A percentile compares a stretch with the other conserved stretches of the same genome.
phyloP scores from a whole-genome alignment of 2,888 invertebrate genomes.

The Stenodema calcarata region DNA sequence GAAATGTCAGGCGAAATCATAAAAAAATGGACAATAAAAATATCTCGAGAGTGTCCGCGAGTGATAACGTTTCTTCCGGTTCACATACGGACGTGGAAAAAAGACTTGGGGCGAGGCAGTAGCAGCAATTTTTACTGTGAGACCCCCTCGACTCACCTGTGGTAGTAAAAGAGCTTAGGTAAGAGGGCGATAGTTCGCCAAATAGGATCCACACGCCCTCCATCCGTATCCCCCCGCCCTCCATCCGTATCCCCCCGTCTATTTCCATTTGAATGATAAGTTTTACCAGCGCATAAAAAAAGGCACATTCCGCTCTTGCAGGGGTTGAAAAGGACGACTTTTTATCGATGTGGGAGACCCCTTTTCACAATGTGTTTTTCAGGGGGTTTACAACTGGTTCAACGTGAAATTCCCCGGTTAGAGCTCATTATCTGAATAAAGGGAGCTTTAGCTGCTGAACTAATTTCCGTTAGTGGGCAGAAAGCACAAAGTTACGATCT shows the following conservation, averaged over 20 bases:
- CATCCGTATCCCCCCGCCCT: not conserved
- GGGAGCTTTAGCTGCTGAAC: no score
- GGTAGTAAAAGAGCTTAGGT: not conserved
- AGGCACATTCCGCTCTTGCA: not conserved
- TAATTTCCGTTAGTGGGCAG: no score
- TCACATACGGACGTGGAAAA: not conserved
- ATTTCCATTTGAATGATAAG: not conserved
- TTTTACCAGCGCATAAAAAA: not conserved
- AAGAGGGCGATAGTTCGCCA: not conserved
- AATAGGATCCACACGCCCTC: not conserved
- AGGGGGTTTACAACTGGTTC: not conserved
- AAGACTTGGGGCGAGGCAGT: not conserved
- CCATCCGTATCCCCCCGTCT: not conserved
- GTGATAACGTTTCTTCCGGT: constrained; percentile 1
- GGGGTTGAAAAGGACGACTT: not conserved
- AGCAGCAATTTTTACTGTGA: not conserved
- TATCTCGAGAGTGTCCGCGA: not conserved
- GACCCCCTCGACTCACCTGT: not conserved
- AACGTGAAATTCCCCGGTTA: no score
- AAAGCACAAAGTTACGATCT: no score
- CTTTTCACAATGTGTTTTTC: no score
- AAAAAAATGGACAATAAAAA: not conserved
- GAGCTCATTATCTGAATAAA: no score
- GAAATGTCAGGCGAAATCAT: no score
- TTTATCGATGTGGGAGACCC: not conserved